Conservation (phyloP, 1,140 invertebrate species). For the Paramacrobiotus metropolitanus region DNA sequence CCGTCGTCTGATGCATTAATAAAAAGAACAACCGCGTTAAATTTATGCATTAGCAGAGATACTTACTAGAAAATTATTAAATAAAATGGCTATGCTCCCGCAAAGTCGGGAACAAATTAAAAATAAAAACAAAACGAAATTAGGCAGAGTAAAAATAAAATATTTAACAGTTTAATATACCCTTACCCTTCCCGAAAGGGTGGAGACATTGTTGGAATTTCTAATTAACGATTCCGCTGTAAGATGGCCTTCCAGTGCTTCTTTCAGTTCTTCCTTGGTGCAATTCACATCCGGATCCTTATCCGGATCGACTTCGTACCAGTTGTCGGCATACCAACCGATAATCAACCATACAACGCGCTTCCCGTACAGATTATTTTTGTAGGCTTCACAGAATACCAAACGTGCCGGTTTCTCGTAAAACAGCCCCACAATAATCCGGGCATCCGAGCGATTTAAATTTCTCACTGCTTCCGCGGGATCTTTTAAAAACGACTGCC, state of each 20-base stretch:
- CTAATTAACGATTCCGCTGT: conserved; percentile 96
- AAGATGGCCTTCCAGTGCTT: conserved; percentile 81
- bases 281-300: conserved; percentile 72
- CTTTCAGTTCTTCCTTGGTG: conserved; percentile 66
- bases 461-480: conserved; percentile 85
- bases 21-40: no score
- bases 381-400: conserved; percentile 83
- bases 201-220: conserved; percentile 65
- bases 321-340: conserved; percentile 98
- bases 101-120: no score
- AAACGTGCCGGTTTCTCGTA: conserved; percentile 84
- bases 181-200: conserved; percentile 66
- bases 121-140: no score
- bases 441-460: conserved; percentile 63
- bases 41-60: no score
- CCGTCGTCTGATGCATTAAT: conserved; percentile 5
- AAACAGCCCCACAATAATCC: conserved; percentile 91
- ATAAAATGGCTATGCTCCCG: no score
- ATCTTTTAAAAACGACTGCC: conserved; percentile 89
- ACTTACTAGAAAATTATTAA: no score
- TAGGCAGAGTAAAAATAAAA: no score
- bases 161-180: no score
- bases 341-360: conserved; percentile 99
- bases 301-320: conserved; percentile 89
- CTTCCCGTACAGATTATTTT: conserved; percentile 75